Percentiles rank a stretch among this genome's conserved stretches.
phyloP scores from a whole-genome alignment of 1,140 invertebrate species.

The Anagrus nilaparvatae region DNA sequence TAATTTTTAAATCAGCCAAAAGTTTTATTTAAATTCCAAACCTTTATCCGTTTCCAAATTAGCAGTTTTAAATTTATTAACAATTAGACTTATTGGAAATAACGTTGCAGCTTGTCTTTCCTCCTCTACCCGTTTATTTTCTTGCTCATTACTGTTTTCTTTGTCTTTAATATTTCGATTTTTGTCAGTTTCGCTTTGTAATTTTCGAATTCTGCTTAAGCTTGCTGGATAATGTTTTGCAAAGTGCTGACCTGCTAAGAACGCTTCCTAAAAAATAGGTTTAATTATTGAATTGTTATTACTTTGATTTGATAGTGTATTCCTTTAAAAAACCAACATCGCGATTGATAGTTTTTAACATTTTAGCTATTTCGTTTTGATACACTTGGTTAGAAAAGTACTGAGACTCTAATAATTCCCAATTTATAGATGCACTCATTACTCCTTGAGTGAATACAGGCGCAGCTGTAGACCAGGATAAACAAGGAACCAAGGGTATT shows the following conservation, averaged over 20 bases:
- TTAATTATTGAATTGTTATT: constrained; percentile 1
- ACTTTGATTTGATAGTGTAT: too few species aligned
- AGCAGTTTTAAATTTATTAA: constrained; percentile 30
- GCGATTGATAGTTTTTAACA: constrained; percentile 57
- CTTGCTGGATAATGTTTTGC: constrained; percentile 61
- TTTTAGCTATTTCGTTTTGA: constrained; percentile 72
- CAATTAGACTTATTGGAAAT: constrained; percentile 36
- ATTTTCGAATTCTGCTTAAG: constrained; percentile 33
- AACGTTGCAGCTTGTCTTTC: constrained; percentile 34
- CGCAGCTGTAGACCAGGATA: constrained; percentile 95
- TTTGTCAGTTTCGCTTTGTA: constrained; percentile 24
- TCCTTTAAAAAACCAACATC: constrained; percentile 30
- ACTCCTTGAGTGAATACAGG: constrained; percentile 93
- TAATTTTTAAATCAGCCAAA: too few species aligned
- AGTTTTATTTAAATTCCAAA: too few species aligned
- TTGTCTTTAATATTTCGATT: constrained; percentile 10
- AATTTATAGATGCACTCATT: constrained; percentile 89
- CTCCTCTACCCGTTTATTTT: constrained; percentile 21
- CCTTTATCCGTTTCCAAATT: too few species aligned
- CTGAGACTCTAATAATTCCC: constrained; percentile 82
- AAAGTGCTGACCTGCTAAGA: constrained; percentile 70
- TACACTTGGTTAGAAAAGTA: constrained; percentile 77
- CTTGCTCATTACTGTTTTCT: constrained; percentile 7
- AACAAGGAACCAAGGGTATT: constrained; percentile 82
- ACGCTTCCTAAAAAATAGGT: constrained; percentile 48